Evolutionary conservation across 2,113 vertebrate species (phyloP).

Genomic region (Pseudonaja textilis): DNA sequence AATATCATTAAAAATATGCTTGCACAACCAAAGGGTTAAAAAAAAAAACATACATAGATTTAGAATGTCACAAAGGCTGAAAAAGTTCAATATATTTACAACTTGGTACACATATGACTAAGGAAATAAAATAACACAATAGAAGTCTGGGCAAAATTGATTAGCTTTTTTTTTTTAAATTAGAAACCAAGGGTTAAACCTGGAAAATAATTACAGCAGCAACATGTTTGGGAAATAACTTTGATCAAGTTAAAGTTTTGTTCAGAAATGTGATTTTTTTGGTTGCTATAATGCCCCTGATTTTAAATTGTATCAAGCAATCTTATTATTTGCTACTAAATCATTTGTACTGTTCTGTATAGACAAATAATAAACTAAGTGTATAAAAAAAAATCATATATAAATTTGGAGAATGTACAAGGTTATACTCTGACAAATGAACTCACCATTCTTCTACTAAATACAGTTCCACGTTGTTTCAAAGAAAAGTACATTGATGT

Average conservation of each 20-base stretch:
- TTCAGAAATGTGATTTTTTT: background rate
- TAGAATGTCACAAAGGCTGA: background rate
- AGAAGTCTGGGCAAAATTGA: background rate
- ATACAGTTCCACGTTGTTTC: background rate
- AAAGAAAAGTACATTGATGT: background rate
- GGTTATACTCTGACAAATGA: background rate
- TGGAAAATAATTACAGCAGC: constrained; percentile 6
- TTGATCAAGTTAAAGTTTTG: background rate
- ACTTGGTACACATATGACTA: background rate
- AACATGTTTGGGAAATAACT: background rate
- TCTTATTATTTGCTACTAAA: constrained; percentile 4
- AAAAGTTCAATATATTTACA: background rate
- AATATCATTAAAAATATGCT: background rate
- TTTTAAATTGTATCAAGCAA: background rate
- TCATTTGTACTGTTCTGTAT: background rate
- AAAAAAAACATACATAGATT: background rate
- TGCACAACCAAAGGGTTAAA: background rate
- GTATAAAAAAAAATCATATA: background rate
- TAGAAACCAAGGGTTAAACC: background rate
- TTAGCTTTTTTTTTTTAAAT: background rate
- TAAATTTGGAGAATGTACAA: background rate
- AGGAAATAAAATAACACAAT: background rate
- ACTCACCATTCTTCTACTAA: background rate
- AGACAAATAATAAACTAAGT: background rate
- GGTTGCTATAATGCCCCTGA: background rate